Base-by-base conservation (phyloP, 2,113 vertebrate genomes). In the Clupea harengus region DNA sequence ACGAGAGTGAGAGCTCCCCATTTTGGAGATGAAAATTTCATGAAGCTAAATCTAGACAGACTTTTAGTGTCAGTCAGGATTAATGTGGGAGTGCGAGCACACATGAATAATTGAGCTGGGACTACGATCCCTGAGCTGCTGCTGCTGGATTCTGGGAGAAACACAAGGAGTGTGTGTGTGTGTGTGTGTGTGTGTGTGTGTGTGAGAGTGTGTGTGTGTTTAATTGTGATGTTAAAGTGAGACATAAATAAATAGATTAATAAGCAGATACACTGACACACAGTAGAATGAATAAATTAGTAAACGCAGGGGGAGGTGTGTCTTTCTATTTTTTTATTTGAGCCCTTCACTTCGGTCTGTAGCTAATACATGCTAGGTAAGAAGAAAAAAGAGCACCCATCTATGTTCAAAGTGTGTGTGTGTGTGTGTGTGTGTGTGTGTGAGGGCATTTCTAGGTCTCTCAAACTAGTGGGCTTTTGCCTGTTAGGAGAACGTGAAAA, bases 41-140 rank as follows among this genome's bases (percentile, higher is more conserved):
- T 97, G 96, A 96, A 91, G 94, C 93, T 96, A 97, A 97, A 97
- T 96, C 96, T 95, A 96, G 95, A 95, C 96, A 95, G 96, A 95
- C 95, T 96, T 97, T 97, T 97, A 97, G 96, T 97, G 97, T 97
- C 96, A 96, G 95, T 95, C 95, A 96, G 95, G 95, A 97, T 98
- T 97, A 97, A 84, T 92, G 95, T 95, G 94, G 93, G 94, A 92
- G 94, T 93, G 94, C 90, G 96, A 96, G 90, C 91, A 90, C 90
- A 95, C 93, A 96, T 97, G 92, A 96, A 97, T 97, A 95, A 97
- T 96, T 96, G 91, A 97, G 91, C 81, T 60, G 47, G 89, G 92
- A 91, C 91, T 94, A 93, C 92, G 92, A 94, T 93, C 92, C 94
- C 91, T 87, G 80, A 86, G 84, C 87, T 47, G n/a, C n/a, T 39